Percentiles rank a stretch among this genome's conserved stretches.
phyloP scores from a whole-genome alignment of 2,113 vertebrate genomes.

The Chloroceryle aenea region DNA sequence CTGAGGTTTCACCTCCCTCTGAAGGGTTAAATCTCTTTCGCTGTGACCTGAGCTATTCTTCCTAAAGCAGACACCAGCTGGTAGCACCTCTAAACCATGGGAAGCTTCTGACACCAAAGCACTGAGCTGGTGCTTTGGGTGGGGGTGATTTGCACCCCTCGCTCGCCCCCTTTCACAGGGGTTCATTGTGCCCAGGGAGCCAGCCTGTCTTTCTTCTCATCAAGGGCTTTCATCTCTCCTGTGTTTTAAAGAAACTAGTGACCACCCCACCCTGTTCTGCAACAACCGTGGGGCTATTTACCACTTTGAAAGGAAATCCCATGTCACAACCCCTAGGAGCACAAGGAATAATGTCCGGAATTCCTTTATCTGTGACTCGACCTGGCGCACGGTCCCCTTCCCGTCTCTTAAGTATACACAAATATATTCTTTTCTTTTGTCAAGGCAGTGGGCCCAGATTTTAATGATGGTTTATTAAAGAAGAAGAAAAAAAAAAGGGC shows the following conservation, averaged over 20 bases:
- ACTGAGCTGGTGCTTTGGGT: not conserved
- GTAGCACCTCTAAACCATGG: not conserved
- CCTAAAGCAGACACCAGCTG: not conserved
- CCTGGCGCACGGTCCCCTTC: slow-evolving; percentile 65
- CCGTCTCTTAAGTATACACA: slow-evolving; percentile 66
- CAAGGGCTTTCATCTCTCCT: not conserved
- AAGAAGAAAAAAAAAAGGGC: not conserved
- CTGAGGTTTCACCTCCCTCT: not conserved
- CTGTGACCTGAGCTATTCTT: not conserved
- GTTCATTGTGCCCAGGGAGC: not conserved
- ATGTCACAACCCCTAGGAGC: slow-evolving; percentile 72
- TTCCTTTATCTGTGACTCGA: slow-evolving; percentile 78
- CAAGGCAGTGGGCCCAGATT: slow-evolving; percentile 32
- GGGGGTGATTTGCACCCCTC: not conserved
- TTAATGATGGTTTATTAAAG: slow-evolving; percentile 47
- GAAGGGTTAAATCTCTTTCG: not conserved
- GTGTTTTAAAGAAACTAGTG: slow-evolving; percentile 1
- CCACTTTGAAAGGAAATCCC: slow-evolving; percentile 76
- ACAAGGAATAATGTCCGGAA: slow-evolving; percentile 82
- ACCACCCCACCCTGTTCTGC: not conserved
- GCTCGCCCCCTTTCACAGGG: not conserved
- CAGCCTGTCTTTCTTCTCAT: not conserved
- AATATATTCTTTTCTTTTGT: slow-evolving; percentile 66
- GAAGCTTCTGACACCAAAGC: not conserved
- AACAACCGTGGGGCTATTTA: slow-evolving; percentile 57